Evolutionary conservation across 2,113 vertebrate species (phyloP), one percentile per base, ranked within the genome.

Genomic region (Arenaria interpres): DNA sequence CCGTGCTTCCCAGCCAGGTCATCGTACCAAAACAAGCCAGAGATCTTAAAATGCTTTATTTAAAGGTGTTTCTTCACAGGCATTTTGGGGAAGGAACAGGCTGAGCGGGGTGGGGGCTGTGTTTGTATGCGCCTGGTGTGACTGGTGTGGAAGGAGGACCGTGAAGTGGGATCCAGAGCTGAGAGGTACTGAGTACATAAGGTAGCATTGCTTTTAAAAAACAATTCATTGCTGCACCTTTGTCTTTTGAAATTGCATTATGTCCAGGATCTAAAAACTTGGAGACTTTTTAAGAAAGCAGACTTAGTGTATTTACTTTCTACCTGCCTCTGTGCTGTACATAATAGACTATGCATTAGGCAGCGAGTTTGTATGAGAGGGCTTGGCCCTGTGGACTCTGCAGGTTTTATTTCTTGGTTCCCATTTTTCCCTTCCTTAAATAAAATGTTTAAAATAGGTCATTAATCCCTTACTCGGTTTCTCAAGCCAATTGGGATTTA

Each of bases 11-110:
- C 94, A 86, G 32, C 80, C 22, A 56, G 45, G 45, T 96, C 92
- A 79, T 63, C 93, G 8, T 95, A 91, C 93, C 93, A 94, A 98
- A 98, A 94, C 68, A 95, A 93, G 84, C 72, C 60, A 91, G 88
- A 97, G 84, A 82, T 92, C 82, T 64, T 94, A 91, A 96, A 95
- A 95, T 68, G 48, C 59, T 91, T 95, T 94, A 72, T 88, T 88
- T 89, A 79, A 97, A 97, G 92, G 41, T 81, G 64, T 56, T 90
- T 94, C 91, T 81, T 93, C 76, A 66, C 63, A 93, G 35, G 37
- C 54, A 3, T 88, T 96, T 92, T 94, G 86, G 79, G 59, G 60
- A 92, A 93, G 62, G 53, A 94, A 14, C 39, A 84, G 91, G 33
- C 69, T 91, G 77, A 85, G 85, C 81, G 72, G 80, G 79, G 53